Percentiles rank a stretch among this genome's conserved stretches.
Evolutionary conservation across 1,140 invertebrate genomes (phyloP).

Genomic region (Achatina immaculata): DNA sequence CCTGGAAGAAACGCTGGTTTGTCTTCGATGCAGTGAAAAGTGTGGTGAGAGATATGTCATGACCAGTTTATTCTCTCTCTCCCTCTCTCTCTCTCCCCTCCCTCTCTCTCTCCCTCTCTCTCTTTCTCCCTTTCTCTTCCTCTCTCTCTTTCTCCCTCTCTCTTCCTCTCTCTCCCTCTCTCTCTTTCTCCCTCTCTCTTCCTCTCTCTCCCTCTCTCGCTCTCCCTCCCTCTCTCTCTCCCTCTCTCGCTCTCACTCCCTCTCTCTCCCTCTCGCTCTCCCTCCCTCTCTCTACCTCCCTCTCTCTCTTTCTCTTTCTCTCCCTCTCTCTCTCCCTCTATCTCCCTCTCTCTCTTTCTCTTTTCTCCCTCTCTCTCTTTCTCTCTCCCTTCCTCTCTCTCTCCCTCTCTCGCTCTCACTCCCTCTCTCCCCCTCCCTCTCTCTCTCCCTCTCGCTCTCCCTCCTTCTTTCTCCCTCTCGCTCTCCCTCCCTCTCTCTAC

Average conservation of each 20-base stretch:
- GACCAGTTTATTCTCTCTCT: background rate
- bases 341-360: background rate
- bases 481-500: background rate
- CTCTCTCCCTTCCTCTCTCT: background rate
- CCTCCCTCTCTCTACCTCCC: too few species aligned
- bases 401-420: background rate
- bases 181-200: background rate
- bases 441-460: background rate
- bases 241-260: background rate
- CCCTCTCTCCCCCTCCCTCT: too few species aligned
- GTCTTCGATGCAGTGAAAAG: constrained; percentile 89
- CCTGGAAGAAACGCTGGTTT: constrained; percentile 97
- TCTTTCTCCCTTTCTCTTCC: background rate
- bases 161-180: background rate
- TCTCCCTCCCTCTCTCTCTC: background rate
- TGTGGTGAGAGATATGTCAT: constrained; percentile 27
- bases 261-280: background rate
- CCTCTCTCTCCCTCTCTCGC: background rate
- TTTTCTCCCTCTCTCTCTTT: background rate
- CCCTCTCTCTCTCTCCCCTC: background rate
- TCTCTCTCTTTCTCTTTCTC: too few species aligned
- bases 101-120: too few species aligned
- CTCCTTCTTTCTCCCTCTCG: background rate
- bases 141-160: background rate
- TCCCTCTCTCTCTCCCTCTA: background rate